Evolutionary conservation across 2,888 invertebrate genomes (phyloP), one percentile per base, ranked within the genome.

Genomic region (Xylocampa areola): DNA sequence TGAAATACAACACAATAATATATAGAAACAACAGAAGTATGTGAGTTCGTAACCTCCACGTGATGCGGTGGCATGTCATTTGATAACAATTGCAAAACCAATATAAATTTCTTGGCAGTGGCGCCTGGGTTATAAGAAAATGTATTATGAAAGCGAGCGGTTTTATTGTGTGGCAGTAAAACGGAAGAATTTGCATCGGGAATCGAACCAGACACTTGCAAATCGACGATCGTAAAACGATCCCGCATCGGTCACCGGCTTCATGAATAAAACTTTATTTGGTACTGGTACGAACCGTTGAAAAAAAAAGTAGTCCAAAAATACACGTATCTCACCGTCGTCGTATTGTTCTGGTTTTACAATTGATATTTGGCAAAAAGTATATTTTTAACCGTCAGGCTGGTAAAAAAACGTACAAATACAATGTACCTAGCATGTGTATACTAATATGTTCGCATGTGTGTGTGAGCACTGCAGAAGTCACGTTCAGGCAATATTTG

Each of bases 401-500:
- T 58, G 48, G 37, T 40, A 13, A 43, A 73, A 59, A 73, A 57
- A 54, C 11, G 39, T 47, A 50, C 29, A 58, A 57, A 48, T 43
- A 48, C 50, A 54, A 65, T 59, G 49, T 59, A 53, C 21, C 39
- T 36, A 47, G 36, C 27, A 17, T 23, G 17, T 57, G 33, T 21
- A 19, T 49, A 52, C 25, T 57, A 51, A 68, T 72, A 39, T 36
- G 41, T 57, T 11, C 68, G 57, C 54, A 61, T 70, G 65, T 69
- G 61, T 76, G 61, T 55, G 68, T 68, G 72, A 80, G 76, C 68
- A 73, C 71, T 79, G 77, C 81, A 76, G 72, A 80, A 85, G 89
- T 87, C 91, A 91, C 92, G 91, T 92, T 89, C 88, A 30, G 86
- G 80, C 88, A 91, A 91, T 92, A 91, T 91, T 91, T 91, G 86